phyloP scores from a whole-genome alignment of 2,888 invertebrate species.

The Catocala fraxini region DNA sequence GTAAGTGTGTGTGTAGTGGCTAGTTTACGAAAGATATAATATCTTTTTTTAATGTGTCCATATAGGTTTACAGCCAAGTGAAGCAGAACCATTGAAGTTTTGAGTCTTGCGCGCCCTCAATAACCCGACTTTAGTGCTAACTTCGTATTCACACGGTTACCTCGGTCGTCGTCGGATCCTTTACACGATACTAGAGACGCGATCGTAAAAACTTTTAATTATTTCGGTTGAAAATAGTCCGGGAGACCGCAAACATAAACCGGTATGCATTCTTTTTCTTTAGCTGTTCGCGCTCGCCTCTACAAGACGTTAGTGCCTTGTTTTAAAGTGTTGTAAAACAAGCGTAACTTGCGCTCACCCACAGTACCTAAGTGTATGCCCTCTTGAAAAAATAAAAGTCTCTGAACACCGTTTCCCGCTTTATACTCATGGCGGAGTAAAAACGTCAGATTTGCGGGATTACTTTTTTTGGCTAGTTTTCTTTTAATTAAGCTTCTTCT shows the following conservation, averaged over 20 bases:
- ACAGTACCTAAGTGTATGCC: slow-evolving; percentile 58
- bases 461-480: slow-evolving; percentile 3
- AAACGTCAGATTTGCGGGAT: slow-evolving; percentile 23
- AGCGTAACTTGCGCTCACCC: slow-evolving; percentile 68
- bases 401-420: slow-evolving; percentile 52
- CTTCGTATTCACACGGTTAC: slow-evolving; percentile 63
- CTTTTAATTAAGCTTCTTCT: neutral
- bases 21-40: too few species aligned
- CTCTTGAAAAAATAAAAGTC: slow-evolving; percentile 71
- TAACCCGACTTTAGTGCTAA: slow-evolving; percentile 57
- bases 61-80: slow-evolving; percentile 35
- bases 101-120: slow-evolving; percentile 43
- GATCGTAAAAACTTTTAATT: slow-evolving; percentile 86
- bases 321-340: slow-evolving; percentile 86
- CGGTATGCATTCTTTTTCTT: slow-evolving; percentile 77
- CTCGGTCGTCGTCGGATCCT: slow-evolving; percentile 63
- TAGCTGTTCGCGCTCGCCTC: slow-evolving; percentile 59
- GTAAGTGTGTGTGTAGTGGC: too few species aligned
- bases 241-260: slow-evolving; percentile 80
- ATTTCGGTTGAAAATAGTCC: slow-evolving; percentile 76
- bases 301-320: slow-evolving; percentile 79
- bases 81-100: slow-evolving; percentile 54
- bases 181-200: slow-evolving; percentile 70
- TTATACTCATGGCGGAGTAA: slow-evolving; percentile 51
- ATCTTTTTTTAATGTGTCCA: slow-evolving; percentile 15